Evolutionary conservation across 2,888 invertebrate genomes (phyloP), one percentile per base, ranked within the genome.

Genomic region (Falcaria lacertinaria): DNA sequence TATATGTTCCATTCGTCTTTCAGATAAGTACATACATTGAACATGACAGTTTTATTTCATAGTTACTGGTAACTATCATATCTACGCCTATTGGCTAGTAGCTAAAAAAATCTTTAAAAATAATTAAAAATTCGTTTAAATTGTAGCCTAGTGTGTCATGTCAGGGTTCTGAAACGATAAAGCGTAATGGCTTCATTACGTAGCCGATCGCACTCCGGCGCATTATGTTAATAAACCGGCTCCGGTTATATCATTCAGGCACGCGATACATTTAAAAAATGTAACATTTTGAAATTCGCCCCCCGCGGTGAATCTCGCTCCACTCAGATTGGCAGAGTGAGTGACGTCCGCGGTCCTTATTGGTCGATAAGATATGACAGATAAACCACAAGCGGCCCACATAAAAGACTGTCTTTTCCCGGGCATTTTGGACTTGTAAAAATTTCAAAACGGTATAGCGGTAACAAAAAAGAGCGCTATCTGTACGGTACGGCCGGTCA

Each of bases 271-370:
- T 74, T 73, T 65, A 49, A 73, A 76, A 78, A 78, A 76, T 73
- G 69, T 67, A 76, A 74, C 74, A 74, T 68, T 80, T 82, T 76
- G 64, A 75, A 77, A 76, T 74, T 76, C 69, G 72, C 79, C 87
- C 83, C 88, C 88, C 79, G 87, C 76, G 65, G 86, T 54, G 86
- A 68, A 55, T 73, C 71, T 70, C 69, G 81, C 77, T 54, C 66
- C 64, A 62, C 68, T 74, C 77, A 74, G 85, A 87, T 87, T 82
- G 84, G 84, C 87, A 82, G 80, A 78, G 71, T 83, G 89, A 88
- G 85, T 88, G 88, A 89, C 89, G 87, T 84, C 66, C 72, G 78
- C 87, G 74, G 84, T 86, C 87, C 87, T 79, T 85, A 86, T 85
- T 81, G 86, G 85, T 78, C 80, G 88, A 89, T 88, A 81, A 88